Evolutionary conservation across 2,797 vertebrate species (phyloP), one percentile per base, ranked within the genome.

Genomic region (Pantherophis vulpinus): DNA sequence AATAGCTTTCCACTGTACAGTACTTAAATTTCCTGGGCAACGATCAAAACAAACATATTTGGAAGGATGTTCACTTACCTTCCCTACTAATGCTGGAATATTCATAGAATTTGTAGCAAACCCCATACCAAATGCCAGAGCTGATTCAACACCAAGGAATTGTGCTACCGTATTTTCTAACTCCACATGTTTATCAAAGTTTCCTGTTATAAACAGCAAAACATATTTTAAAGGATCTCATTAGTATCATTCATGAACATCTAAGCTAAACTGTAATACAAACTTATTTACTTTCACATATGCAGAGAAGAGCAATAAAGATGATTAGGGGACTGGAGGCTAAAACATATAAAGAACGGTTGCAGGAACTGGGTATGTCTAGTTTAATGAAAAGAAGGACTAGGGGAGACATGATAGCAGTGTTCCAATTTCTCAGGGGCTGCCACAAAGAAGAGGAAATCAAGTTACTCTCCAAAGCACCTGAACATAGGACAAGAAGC

Each of bases 51-150:
- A 88, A 42, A 42, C 5, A 25, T 42, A 29, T 1, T 93, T 27
- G 79, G 91, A 90, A 93, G 94, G 27, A 95, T 90, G 18, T n/a
- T 90, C 97, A 92, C 97, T 97, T 93, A 99, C 99, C 98, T 99
- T 99, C 92, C 98, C 98, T 96, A 98, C 97, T 66, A 99, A 97
- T 2, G 98, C 98, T 70, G 99, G 99, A 92, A 99, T 99, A 97
- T 99, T 99, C 98, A 98, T 99, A 0, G 99, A 98, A 96, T 99
- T 99, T 83, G 99, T 99, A 63, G 99, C 99, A 90, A 99, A 99
- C n/a, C 99, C 99, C 99, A 99, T 99, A 25, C 99, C 98, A 87
- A 99, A 99, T 2, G 98, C 97, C 98, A 99, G 98, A 55, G 98
- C 98, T 1, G 98, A 98, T 96, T 99, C 99, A 93, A 99, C 98